Evolutionary conservation across 1,140 invertebrate genomes (phyloP).

Genomic region (Cydia pomonella): DNA sequence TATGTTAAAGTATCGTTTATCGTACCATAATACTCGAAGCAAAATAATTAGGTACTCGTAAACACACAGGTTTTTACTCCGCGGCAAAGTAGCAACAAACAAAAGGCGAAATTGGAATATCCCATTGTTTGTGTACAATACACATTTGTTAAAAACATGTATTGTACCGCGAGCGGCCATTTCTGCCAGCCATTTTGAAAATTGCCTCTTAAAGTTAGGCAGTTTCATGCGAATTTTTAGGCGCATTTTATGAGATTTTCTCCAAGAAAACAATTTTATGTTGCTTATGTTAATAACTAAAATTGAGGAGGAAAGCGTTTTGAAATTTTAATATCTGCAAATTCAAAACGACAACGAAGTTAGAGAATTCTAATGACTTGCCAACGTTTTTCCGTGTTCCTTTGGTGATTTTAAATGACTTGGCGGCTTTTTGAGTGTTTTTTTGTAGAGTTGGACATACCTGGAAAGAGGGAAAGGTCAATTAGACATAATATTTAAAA

Average conservation of each 20-base stretch:
- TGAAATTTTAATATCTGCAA: constrained; percentile 21
- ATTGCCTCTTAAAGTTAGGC: constrained; percentile 16
- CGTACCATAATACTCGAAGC: neutral
- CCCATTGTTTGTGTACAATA: constrained; percentile 23
- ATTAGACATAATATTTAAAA: neutral
- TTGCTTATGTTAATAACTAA: constrained; percentile 1
- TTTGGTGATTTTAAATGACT: constrained; percentile 3
- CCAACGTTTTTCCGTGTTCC: constrained; percentile 1
- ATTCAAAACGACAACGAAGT: constrained; percentile 5
- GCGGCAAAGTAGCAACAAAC: constrained; percentile 3
- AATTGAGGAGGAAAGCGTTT: neutral
- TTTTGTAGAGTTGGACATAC: constrained; percentile 8
- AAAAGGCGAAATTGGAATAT: constrained; percentile 16
- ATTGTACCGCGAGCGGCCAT: constrained; percentile 15
- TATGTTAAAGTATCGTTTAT: neutral
- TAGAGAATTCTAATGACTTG: constrained; percentile 17
- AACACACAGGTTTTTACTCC: neutral
- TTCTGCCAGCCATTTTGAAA: constrained; percentile 19
- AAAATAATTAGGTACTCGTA: constrained; percentile 9
- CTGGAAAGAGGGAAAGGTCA: neutral
- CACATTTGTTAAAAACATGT: constrained; percentile 23
- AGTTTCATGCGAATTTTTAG: constrained; percentile 12
- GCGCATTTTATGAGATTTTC: neutral
- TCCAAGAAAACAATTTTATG: constrained; percentile 16
- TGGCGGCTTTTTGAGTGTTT: neutral